phyloP scores from a whole-genome alignment of 1,140 invertebrate genomes.

The Fopius arisanus region DNA sequence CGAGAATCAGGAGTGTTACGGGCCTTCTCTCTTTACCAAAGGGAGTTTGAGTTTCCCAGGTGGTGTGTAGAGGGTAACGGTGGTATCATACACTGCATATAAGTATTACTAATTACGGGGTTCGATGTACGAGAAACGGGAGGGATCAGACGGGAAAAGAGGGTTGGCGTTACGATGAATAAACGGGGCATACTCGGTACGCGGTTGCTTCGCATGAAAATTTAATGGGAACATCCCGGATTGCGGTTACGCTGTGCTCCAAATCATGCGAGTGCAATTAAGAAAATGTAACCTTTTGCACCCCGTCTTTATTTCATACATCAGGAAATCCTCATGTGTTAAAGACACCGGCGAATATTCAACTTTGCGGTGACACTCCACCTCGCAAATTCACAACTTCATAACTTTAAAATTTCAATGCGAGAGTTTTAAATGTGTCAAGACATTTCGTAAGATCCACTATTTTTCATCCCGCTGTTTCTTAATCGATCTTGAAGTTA shows the following conservation, averaged over 20 bases:
- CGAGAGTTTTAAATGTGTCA: no score
- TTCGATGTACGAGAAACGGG: conserved; percentile 37
- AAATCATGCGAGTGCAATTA: conserved; percentile 23
- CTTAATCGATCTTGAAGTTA: no score
- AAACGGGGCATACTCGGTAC: conserved; percentile 20
- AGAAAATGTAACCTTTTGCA: neutral
- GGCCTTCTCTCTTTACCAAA: neutral
- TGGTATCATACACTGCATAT: neutral
- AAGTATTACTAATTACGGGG: conserved; percentile 56
- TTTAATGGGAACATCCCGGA: conserved; percentile 38
- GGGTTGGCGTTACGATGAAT: conserved; percentile 24
- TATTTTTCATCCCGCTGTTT: no score
- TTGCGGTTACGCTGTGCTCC: conserved; percentile 14
- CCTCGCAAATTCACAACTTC: no score
- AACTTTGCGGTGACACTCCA: no score
- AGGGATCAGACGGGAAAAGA: conserved; percentile 27
- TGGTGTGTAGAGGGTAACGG: neutral
- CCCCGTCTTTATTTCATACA: neutral
- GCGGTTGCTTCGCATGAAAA: conserved; percentile 41
- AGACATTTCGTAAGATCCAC: no score
- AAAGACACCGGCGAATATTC: no score
- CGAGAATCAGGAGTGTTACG: neutral
- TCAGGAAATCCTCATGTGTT: neutral
- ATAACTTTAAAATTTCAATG: no score
- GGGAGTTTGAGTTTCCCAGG: conserved; percentile 3